Base-by-base conservation (phyloP, 2,113 vertebrate species). In the Cottus gobio region DNA sequence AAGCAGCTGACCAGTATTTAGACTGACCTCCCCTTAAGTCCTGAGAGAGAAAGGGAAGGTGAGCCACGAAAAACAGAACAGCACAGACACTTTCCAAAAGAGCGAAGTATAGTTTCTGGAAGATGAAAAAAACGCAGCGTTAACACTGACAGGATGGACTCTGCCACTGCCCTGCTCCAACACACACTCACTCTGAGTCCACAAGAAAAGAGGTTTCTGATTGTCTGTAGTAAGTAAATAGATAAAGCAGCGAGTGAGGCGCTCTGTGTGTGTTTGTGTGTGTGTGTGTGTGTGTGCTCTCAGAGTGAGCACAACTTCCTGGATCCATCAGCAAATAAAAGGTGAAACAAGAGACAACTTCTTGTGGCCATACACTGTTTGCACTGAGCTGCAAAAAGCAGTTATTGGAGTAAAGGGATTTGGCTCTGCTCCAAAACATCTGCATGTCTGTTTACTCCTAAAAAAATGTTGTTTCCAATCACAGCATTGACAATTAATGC, bases 271-370 rank as follows among this genome's bases (percentile, higher is more conserved):
- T 54, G 69, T 44, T 56, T 77, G 60, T 36, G 34, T 76, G 34
- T 42, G 54, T 57, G 46, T 46, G 64, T 44, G 65, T 28, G 54
- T 52, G 79, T 9, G 22, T n/a, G 50, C 65, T 62, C 37, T 42
- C 34, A 31, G 56, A 82, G 65, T 66, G 36, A 75, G 39, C 71
- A 85, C 71, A 85, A 83, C 83, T 88, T 92, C 85, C 90, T 90
- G 83, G 62, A 90, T 79, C 84, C 79, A 87, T 63, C 89, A 82
- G 77, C 85, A 84, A 89, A 87, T 87, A 86, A 50, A 58, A 84
- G 79, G 52, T 83, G 83, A 89, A 91, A 91, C 81, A 85, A 83
- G 86, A 91, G 84, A 90, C 82, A 72, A 36, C 86, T 83, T 81
- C 74, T 83, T 67, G 81, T 75, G 78, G 69, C 73, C 72, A 75